A percentile compares a stretch with the other conserved stretches of the same genome.
Evolutionary conservation across 2,888 invertebrate species (phyloP).

Genomic region (Mythimna pallens): DNA sequence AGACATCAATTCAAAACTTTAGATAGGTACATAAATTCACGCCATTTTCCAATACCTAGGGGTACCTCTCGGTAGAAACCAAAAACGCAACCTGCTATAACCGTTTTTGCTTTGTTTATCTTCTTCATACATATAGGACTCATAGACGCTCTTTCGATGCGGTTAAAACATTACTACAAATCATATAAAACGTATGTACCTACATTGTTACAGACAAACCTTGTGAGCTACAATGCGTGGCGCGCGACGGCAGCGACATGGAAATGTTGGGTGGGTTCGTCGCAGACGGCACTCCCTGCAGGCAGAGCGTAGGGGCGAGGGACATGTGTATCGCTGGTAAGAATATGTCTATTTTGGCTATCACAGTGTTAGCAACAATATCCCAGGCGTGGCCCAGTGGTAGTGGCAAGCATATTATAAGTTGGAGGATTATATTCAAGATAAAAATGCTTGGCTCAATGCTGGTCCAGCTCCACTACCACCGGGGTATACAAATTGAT

Average conservation of each 20-base stretch:
- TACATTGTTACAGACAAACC: slow-evolving; percentile 91
- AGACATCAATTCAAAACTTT: not conserved
- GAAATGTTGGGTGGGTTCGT: slow-evolving; percentile 94
- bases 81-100: no score
- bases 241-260: slow-evolving; percentile 92
- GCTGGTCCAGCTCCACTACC: no score
- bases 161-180: not conserved
- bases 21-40: not conserved
- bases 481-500: no score
- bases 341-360: slow-evolving; percentile 30
- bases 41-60: no score
- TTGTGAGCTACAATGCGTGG: slow-evolving; percentile 96
- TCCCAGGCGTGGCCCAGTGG: not conserved
- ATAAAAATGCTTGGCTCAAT: no score
- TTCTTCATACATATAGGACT: no score
- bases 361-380: no score
- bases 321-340: slow-evolving; percentile 95
- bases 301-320: slow-evolving; percentile 93
- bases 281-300: slow-evolving; percentile 96
- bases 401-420: no score
- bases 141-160: no score
- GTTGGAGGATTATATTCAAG: no score
- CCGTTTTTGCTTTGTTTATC: no score
- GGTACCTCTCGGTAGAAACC: no score
- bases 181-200: not conserved